These are phyloP conservation scores for Oncorhynchus nerka DNA, from an alignment of 2,113 vertebrate species.

Conservation along the genomic window DNA sequence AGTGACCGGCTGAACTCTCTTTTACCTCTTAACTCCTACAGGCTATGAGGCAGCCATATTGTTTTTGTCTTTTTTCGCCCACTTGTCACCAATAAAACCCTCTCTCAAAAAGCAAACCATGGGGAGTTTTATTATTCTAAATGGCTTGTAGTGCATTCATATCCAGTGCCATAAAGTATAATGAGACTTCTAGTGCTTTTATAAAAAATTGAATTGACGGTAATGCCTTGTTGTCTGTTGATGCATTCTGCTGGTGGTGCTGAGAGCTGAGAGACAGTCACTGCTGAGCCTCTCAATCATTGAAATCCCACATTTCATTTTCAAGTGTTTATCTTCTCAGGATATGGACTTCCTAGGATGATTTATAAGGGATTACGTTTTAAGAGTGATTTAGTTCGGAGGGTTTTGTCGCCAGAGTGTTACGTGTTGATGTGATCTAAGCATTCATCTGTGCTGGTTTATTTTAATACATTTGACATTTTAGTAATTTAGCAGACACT, in stretches of 20 bases:
- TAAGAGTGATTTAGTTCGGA: constrained; percentile 60
- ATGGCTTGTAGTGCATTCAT: not conserved
- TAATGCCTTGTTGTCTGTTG: not conserved
- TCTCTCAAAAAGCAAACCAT: not conserved
- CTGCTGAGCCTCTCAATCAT: constrained; percentile 31
- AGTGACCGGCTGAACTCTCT: constrained; percentile 57
- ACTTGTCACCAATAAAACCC: not conserved
- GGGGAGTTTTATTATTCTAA: constrained; percentile 2
- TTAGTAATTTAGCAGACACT: not conserved
- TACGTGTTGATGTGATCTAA: constrained; percentile 6
- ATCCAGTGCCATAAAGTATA: not conserved
- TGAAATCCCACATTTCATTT: constrained; percentile 58
- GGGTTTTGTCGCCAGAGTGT: constrained; percentile 12
- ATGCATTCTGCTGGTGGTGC: constrained; percentile 21
- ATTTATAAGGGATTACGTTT: constrained; percentile 68
- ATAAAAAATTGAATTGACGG: constrained; percentile 5
- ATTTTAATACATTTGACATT: not conserved
- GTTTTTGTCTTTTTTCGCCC: not conserved
- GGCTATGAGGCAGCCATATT: not conserved
- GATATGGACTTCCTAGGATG: constrained; percentile 58
- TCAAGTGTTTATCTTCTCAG: constrained; percentile 50
- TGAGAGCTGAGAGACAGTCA: not conserved
- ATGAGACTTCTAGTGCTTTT: not conserved
- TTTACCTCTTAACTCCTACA: constrained; percentile 25
- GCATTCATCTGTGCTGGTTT: not conserved